A percentile compares a stretch with the other conserved stretches of the same genome.
Evolutionary conservation across 2,888 invertebrate genomes (phyloP).

Genomic region (Polydesmus complanatus): DNA sequence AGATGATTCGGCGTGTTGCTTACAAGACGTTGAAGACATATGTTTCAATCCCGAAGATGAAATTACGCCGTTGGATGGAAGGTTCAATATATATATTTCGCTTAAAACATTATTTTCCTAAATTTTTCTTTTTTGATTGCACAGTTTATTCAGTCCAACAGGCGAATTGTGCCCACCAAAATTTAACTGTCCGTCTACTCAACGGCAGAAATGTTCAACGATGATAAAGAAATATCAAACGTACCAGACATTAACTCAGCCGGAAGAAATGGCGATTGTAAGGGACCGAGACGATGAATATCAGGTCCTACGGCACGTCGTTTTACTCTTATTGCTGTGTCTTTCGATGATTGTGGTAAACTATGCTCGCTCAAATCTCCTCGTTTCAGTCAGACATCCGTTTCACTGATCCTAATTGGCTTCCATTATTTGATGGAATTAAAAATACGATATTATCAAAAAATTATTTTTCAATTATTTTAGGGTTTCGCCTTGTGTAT

Average conservation of each 20-base stretch:
- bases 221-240: constrained; percentile 24
- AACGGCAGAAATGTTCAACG: constrained; percentile 24
- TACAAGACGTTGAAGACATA: constrained; percentile 17
- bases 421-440: too few relatives aligned
- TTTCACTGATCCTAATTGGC: too few relatives aligned
- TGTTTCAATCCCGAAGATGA: constrained; percentile 16
- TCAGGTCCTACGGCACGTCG: constrained; percentile 65
- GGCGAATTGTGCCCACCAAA: constrained; percentile 18
- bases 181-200: constrained; percentile 21
- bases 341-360: constrained; percentile 81
- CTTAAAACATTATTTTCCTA: neutral
- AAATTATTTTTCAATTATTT: neutral
- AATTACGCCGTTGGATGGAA: constrained; percentile 8
- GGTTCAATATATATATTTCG: neutral
- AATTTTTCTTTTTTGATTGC: neutral
- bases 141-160: constrained; percentile 15
- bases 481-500: constrained; percentile 54
- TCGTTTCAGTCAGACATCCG: too few relatives aligned
- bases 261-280: constrained; percentile 26
- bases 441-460: too few relatives aligned
- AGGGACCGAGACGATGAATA: constrained; percentile 28
- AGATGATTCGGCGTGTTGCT: constrained; percentile 12
- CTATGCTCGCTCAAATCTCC: too few relatives aligned
- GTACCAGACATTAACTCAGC: constrained; percentile 25
- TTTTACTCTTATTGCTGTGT: constrained; percentile 60